phyloP scores from a whole-genome alignment of 2,888 invertebrate species.

The Perdita meconis region DNA sequence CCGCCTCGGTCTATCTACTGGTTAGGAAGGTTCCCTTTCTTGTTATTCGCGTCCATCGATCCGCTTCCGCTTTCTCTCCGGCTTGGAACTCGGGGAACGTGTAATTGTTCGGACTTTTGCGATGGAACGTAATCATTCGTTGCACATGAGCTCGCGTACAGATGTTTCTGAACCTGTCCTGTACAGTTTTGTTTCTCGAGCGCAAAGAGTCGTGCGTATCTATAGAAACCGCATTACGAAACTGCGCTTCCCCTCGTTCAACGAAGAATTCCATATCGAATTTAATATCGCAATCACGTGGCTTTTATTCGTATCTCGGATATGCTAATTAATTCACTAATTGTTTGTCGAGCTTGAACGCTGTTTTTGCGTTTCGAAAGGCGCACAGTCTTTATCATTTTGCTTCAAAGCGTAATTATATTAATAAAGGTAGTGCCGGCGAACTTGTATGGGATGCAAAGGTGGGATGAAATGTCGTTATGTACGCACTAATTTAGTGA shows the following conservation, averaged over 20 bases:
- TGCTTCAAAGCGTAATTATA: neutral
- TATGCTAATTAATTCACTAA: neutral
- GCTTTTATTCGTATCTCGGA: neutral
- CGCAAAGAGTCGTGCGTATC: slow-evolving; percentile 22
- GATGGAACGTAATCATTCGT: slow-evolving; percentile 38
- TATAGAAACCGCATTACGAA: slow-evolving; percentile 41
- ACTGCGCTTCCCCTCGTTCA: slow-evolving; percentile 34
- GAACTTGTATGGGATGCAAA: neutral
- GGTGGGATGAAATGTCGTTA: too few relatives aligned
- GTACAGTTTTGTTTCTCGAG: slow-evolving; percentile 44
- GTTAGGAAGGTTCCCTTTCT: slow-evolving; percentile 5
- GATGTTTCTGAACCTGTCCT: slow-evolving; percentile 50
- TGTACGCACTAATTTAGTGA: neutral
- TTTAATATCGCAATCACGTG: slow-evolving; percentile 19
- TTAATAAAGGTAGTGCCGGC: neutral
- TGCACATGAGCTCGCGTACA: slow-evolving; percentile 14
- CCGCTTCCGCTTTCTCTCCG: slow-evolving; percentile 6
- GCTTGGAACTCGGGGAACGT: slow-evolving; percentile 28
- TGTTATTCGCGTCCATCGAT: neutral
- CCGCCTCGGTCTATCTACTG: slow-evolving; percentile 28
- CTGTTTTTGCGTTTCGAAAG: neutral
- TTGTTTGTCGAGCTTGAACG: neutral
- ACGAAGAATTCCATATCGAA: slow-evolving; percentile 1
- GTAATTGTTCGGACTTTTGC: neutral
- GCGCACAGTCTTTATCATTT: neutral